Evolutionary conservation across 2,888 invertebrate genomes (phyloP), one percentile per base, ranked within the genome.

Genomic region (Tiphia femorata): DNA sequence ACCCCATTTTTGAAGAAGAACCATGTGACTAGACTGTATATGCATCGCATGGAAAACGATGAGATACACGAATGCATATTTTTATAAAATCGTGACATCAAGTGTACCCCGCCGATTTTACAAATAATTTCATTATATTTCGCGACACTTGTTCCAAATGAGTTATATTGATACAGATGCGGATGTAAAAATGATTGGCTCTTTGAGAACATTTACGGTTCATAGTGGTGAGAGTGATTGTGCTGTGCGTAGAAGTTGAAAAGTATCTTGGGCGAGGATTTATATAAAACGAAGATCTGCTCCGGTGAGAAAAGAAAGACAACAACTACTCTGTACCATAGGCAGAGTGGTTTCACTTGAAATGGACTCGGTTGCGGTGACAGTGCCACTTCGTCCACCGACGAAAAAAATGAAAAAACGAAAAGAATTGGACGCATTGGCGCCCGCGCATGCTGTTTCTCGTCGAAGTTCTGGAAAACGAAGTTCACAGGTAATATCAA

Each of bases 361-460:
- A 73, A 86, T 87, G 87, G 89, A 87, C 86, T 89, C 85, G 84
- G 88, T 86, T 80, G 88, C 79, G 84, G 90, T 88, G 82, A 90
- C 84, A 79, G 91, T 85, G 84, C 91, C 85, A 81, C 86, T 87
- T 61, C 85, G 87, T 61, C 85, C 85, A 37, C 83, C 84, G 58
- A 86, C 87, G 67, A 92, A 92, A 84, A 92, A 92, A 84, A 92
- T 92, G 91, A 86, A 90, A 77, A 92, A 92, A 79, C 87, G 92
- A 66, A 87, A 91, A 76, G 92, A 92, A 82, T 84, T 92, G 71
- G 92, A 92, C 80, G 92, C 92, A 37, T 82, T 92, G 49, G 91
- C 91, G 44, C 86, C 86, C 40, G 79, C 86, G 65, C 85, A 85
- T 57, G 82, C 85, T 25, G 81, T 85, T 12, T 83, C 84, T 29